Conservation (phyloP, 2,113 vertebrate species). For the Phocoena sinus region DNA sequence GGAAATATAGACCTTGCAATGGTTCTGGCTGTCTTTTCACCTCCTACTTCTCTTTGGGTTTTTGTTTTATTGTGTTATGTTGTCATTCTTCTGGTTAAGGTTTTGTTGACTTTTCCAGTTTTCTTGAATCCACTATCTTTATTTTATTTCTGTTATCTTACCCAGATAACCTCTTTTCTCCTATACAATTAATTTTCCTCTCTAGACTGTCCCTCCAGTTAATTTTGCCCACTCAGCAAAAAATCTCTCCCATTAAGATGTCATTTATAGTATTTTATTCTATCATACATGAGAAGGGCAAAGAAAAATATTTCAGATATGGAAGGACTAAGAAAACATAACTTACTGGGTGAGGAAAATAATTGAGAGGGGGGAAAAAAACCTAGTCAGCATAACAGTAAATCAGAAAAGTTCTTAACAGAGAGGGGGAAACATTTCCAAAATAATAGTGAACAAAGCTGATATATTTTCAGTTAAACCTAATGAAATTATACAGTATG, state of each 20-base stretch:
- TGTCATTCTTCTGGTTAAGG: background rate
- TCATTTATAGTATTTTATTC: background rate
- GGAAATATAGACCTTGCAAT: background rate
- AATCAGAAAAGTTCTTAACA: background rate
- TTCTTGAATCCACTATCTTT: background rate
- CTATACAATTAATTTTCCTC: background rate
- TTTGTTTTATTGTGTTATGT: background rate
- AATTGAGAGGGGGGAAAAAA: background rate
- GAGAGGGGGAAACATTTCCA: rapidly evolving
- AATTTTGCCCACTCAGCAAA: background rate
- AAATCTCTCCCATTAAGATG: background rate
- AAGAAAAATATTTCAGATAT: background rate
- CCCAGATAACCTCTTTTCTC: background rate
- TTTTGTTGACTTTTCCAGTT: background rate
- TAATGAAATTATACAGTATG: background rate
- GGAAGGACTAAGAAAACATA: background rate
- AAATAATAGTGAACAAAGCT: background rate
- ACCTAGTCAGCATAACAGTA: rapidly evolving
- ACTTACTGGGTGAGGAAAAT: background rate
- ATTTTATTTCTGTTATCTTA: background rate
- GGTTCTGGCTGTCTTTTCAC: rapidly evolving
- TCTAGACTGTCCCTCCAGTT: background rate
- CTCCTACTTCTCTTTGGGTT: background rate
- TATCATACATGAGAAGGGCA: background rate
- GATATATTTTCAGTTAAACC: background rate